These are phyloP conservation scores for Euplexia lucipara DNA, from an alignment of 2,888 invertebrate species.

Conservation along the genomic window DNA sequence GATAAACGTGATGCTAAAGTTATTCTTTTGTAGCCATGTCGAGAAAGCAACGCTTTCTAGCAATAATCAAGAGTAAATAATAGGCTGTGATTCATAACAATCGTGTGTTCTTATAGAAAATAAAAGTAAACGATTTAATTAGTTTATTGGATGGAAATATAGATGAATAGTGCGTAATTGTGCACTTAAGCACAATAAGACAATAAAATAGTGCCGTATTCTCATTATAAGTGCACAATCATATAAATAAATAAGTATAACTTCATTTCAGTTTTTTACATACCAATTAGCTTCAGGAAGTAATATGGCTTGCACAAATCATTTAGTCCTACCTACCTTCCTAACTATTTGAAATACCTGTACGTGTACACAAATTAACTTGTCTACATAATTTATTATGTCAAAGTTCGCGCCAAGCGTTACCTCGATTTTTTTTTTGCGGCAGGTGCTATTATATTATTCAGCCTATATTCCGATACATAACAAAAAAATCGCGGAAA, in stretches of 20 bases:
- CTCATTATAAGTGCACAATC: too few species aligned
- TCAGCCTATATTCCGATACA: background rate
- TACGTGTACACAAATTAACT: too few species aligned
- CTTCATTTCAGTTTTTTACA: too few species aligned
- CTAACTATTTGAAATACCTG: background rate
- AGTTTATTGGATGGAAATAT: too few species aligned
- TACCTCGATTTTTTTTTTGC: background rate
- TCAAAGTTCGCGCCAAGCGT: conserved; percentile 4
- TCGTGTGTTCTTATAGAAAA: conserved; percentile 18
- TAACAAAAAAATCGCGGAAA: too few species aligned
- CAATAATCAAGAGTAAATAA: conserved; percentile 80
- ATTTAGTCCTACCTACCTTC: background rate
- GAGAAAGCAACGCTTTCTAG: conserved; percentile 86
- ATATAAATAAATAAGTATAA: background rate
- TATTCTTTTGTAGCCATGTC: conserved; percentile 74
- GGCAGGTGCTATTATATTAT: background rate
- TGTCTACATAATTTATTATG: background rate
- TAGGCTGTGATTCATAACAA: conserved; percentile 69
- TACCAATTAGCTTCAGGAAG: background rate
- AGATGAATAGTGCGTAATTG: background rate
- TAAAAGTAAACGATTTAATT: background rate
- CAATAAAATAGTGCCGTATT: too few species aligned
- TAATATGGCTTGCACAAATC: background rate
- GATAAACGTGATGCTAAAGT: conserved; percentile 78
- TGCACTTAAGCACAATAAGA: too few species aligned